Base-by-base conservation (phyloP, 2,888 invertebrate genomes). In the Acrobeloides nanus region DNA sequence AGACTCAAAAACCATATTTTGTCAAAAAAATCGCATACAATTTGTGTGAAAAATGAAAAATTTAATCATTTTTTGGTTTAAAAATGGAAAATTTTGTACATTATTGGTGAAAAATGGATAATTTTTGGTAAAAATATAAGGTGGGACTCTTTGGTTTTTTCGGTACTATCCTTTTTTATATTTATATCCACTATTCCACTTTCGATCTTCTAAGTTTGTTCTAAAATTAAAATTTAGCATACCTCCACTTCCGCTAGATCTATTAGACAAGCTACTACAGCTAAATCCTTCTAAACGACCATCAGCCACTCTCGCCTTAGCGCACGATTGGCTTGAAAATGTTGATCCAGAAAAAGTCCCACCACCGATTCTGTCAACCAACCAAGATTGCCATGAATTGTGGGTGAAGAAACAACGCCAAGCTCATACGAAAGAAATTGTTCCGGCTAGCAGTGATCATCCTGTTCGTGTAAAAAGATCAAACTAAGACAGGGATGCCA, bases 301-400 rank as follows among this genome's bases (percentile, higher is more conserved):
- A 60, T 87, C 89, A 1, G 92, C 95, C 2, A 87, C 89, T 55
- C 87, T 89, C 69, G 93, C 93, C 3, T 81, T 97, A 3, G 84
- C 85, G 75, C 86, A 87, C 56, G 81, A 85, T 24, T 97, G 93
- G 93, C 79, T 97, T 45, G 86, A 84, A 77, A 84, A 85, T 75
- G 84, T 95, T 38, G 83, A 87, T 73, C 88, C 89, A 15, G 87
- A 87, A 23, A 55, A 54, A 25, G 75, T 79, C 34, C 67, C 72
- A 23, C 78, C 79, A 7, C 78, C 79, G 72, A 84, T 86, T 88
- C 78, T 64, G 32, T 62, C 64, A 1, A 48, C 46, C 23, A 50
- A 64, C 46, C 93, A 97, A 77, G 95, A 97, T 78, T 97, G 97
- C 75, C 95, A 97, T 79, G 97, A 97, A 77, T 81, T 97, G 73